Evolutionary conservation across 2,888 invertebrate species (phyloP).

Genomic region (Xestia rhomboidea): DNA sequence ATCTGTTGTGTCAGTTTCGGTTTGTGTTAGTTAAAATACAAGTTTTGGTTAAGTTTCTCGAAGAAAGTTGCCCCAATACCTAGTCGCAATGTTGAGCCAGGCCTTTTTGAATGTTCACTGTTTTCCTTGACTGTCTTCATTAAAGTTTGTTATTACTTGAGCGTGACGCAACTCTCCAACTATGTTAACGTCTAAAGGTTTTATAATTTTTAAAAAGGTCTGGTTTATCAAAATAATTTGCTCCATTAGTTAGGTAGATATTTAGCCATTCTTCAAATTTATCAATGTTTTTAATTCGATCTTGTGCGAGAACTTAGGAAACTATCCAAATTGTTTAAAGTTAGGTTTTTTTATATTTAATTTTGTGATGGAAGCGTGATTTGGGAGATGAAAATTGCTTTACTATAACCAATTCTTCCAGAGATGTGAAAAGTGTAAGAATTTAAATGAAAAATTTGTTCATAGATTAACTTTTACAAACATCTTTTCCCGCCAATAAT

Average conservation of each 20-base stretch:
- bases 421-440: slow-evolving; percentile 6
- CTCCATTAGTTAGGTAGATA: slow-evolving; percentile 90
- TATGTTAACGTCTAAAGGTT: slow-evolving; percentile 68
- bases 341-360: slow-evolving; percentile 77
- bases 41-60: slow-evolving; percentile 80
- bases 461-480: slow-evolving; percentile 13
- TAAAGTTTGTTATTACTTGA: slow-evolving; percentile 69
- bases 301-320: slow-evolving; percentile 77
- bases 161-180: slow-evolving; percentile 54
- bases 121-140: slow-evolving; percentile 67
- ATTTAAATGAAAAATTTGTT: background rate
- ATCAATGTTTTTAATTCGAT: slow-evolving; percentile 84
- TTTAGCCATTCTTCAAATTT: slow-evolving; percentile 89
- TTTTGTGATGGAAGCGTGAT: slow-evolving; percentile 66
- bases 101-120: slow-evolving; percentile 78
- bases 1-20: slow-evolving; percentile 71
- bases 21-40: slow-evolving; percentile 75
- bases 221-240: slow-evolving; percentile 84
- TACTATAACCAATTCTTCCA: slow-evolving; percentile 30
- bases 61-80: slow-evolving; percentile 86
- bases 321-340: slow-evolving; percentile 74
- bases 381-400: slow-evolving; percentile 63
- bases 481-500: background rate
- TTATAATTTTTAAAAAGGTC: slow-evolving; percentile 81
- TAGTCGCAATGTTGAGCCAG: slow-evolving; percentile 86